These are phyloP conservation scores for Atherix ibis DNA, from an alignment of 2,888 invertebrate species.

Conservation along the genomic window DNA sequence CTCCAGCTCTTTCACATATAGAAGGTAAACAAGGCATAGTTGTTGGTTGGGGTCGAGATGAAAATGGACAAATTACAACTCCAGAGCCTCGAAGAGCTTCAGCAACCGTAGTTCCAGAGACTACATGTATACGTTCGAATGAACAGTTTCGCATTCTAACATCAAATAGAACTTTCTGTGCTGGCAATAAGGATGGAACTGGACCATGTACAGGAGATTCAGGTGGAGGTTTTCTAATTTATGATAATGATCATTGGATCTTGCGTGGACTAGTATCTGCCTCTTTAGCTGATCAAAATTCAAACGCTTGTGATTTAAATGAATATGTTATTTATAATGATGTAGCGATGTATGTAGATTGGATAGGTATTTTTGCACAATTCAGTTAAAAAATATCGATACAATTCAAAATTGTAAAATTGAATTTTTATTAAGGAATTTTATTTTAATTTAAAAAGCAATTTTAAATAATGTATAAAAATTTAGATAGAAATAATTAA, in stretches of 20 bases:
- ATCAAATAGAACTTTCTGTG: constrained; percentile 29
- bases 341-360: constrained; percentile 39
- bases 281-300: constrained; percentile 24
- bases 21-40: constrained; percentile 35
- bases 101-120: constrained; percentile 36
- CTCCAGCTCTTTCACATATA: constrained; percentile 19
- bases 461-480: too few species aligned
- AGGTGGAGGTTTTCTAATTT: constrained; percentile 40
- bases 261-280: constrained; percentile 37
- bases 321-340: constrained; percentile 51
- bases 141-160: constrained; percentile 26
- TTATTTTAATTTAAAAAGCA: too few species aligned
- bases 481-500: too few species aligned
- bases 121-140: constrained; percentile 35
- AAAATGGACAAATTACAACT: constrained; percentile 17
- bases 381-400: too few species aligned
- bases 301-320: constrained; percentile 38
- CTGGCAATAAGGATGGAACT: constrained; percentile 26
- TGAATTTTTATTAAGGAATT: too few species aligned
- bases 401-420: too few species aligned
- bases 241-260: constrained; percentile 31
- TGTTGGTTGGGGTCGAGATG: constrained; percentile 38
- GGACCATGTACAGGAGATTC: constrained; percentile 38
- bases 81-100: constrained; percentile 31
- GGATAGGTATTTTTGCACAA: too few species aligned